phyloP scores from a whole-genome alignment of 2,113 vertebrate genomes.

The Andinoacara biseriatus region DNA sequence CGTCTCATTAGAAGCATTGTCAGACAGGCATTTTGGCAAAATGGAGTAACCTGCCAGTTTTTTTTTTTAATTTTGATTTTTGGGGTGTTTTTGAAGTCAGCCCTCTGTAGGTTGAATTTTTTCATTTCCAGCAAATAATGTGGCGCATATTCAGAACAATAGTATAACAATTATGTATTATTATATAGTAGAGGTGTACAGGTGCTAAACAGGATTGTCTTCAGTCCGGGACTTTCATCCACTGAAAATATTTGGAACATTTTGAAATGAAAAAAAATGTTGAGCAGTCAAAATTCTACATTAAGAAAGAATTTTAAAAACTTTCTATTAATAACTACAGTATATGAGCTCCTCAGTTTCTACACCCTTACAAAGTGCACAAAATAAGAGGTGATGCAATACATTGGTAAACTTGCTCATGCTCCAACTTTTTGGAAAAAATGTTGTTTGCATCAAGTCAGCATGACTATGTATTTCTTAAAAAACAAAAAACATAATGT shows the following conservation, averaged over 20 bases:
- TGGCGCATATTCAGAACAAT: no score
- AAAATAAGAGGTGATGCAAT: background rate
- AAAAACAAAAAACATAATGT: background rate
- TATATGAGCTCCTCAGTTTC: background rate
- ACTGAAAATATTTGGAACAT: background rate
- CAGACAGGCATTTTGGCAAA: no score
- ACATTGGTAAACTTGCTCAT: background rate
- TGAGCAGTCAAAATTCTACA: background rate
- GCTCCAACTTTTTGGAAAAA: background rate
- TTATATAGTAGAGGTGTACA: no score
- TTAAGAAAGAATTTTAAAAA: background rate
- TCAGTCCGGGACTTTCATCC: background rate
- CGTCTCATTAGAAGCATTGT: no score
- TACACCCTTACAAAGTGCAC: background rate
- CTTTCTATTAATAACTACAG: background rate
- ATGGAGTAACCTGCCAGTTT: no score
- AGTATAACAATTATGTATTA: no score
- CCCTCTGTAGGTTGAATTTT: no score
- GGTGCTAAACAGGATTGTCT: background rate
- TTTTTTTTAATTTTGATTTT: no score
- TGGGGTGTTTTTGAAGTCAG: no score
- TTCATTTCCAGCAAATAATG: no score
- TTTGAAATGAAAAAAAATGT: background rate
- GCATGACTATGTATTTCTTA: background rate
- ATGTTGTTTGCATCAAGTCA: background rate